phyloP scores from a whole-genome alignment of 1,140 invertebrate genomes.

The Riptortus pedestris region DNA sequence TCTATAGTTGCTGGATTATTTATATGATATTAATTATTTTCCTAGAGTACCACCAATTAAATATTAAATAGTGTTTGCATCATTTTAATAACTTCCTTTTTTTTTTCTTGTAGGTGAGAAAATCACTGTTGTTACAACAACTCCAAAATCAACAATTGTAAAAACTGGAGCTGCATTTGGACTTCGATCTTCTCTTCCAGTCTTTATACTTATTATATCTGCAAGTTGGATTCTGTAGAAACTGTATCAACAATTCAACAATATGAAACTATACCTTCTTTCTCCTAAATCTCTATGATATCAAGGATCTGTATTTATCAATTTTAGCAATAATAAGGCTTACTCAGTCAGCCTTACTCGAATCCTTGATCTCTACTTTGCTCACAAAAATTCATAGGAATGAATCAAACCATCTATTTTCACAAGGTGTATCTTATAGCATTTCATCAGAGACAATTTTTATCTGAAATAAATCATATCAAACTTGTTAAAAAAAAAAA shows the following conservation, averaged over 20 bases:
- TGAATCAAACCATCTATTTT: not conserved
- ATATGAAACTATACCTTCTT: not conserved
- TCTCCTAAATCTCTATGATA: not conserved
- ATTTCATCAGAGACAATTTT: not conserved
- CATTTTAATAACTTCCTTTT: too few relatives aligned
- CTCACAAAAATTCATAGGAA: not conserved
- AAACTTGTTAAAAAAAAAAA: too few relatives aligned
- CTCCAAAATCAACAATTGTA: too few relatives aligned
- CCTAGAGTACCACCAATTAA: too few relatives aligned
- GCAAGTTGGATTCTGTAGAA: not conserved
- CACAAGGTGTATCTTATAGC: not conserved
- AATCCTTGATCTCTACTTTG: not conserved
- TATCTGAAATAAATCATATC: not conserved
- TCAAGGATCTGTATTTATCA: not conserved
- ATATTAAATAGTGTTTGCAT: too few relatives aligned
- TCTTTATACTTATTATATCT: not conserved
- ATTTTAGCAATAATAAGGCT: not conserved
- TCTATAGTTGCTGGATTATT: too few relatives aligned
- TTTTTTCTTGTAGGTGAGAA: too few relatives aligned
- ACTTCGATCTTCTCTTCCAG: not conserved
- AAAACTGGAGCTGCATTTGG: not conserved
- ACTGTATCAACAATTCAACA: not conserved
- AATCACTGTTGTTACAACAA: too few relatives aligned
- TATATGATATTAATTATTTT: too few relatives aligned
- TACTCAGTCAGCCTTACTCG: not conserved